Base-by-base conservation (phyloP, 64 coral and sea anemone genomes). In the Actinia tenebrosa region DNA sequence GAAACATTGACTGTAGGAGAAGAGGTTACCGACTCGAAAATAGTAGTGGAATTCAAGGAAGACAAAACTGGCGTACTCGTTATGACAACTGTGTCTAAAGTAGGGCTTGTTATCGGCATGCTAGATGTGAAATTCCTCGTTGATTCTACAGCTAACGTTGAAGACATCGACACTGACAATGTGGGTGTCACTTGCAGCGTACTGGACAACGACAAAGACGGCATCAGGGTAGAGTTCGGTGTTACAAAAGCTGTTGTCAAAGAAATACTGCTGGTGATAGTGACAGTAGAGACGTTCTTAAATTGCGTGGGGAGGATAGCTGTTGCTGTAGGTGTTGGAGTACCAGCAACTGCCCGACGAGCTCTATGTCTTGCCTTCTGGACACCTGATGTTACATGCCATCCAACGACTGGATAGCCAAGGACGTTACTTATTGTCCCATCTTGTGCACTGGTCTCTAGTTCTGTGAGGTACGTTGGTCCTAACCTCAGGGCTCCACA, bases 331-430 rank as follows among this genome's bases (percentile, higher is more conserved):
- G 95, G 95, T 8, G 95, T 98, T 66, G 89, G 93, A 15, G 95
- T 91, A 45, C 63, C 82, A 45, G 88, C 84, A 62, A 88, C 63
- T n/a, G 91, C 84, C 43, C 93, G 60, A 71, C 95, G 89, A 60
- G 56, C 88, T 66, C 82, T 94, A 22, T 86, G 86, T 43, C 43
- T 58, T 53, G 80, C 79, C 78, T 89, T 98, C 55, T 98, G 95
- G n/a, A 93, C 78, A 44, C 95, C 95, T 68, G 92, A 94, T 25
- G 89, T 94, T 8, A 98, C 81, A 89, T 98, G 92, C 95, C 95
- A 98, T n/a, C 95, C 95, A 53, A 94, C 85, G 16, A 98, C 86
- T 45, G 95, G 88, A 25, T 94, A 37, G 1, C 92, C 92, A 56
- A 98, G 47, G 19, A 62, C 46, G 1, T 85, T 30, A 55, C 89